Base-by-base conservation (phyloP, 2,797 vertebrate genomes). In the Australoheros facetus region DNA sequence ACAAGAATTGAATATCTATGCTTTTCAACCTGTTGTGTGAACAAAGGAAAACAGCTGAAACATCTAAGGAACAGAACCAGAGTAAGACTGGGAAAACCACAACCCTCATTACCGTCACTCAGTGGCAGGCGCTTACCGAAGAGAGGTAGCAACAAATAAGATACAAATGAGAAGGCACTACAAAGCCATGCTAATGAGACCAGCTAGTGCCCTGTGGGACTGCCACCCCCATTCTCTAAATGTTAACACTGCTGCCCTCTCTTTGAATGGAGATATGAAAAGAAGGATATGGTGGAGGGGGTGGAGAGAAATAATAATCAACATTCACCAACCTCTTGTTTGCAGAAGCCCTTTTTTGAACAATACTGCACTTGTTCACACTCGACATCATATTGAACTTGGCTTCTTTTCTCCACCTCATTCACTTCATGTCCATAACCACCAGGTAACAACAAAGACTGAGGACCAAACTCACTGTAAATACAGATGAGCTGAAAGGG, bases 101-200 rank as follows among this genome's bases (percentile, higher is more conserved):
- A 81, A 58, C 28, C 21, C 80, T 88, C 86, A 91, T 91, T 87
- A 81, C 28, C 9, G 9, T 86, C 80, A 87, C 87, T 87, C 78
- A 77, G 81, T 21, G 5, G 82, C 75, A 71, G 66, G 58, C 73
- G 16, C 80, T 86, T 83, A 76, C 45, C 59, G 30, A 90, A 87
- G 73, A 86, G 75, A 87, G 48, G 87, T 69, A 77, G 89, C 91
- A 89, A 91, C 90, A 89, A 84, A 91, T 87, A 87, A 86, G 82
- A 82, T 85, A 89, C 91, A 91, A 90, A 93, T 89, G 91, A 93
- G 83, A 79, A 91, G 86, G 80, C 85, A 86, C 90, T 86, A 91
- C 91, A 94, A 92, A 94, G 93, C 51, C 78, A 93, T 93, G 92
- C 88, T 93, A 94, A 95, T 93, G 90, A 94, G 86, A 70, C 79